Evolutionary conservation across 2,888 invertebrate genomes (phyloP).

Genomic region (Drosophila neonasuta): DNA sequence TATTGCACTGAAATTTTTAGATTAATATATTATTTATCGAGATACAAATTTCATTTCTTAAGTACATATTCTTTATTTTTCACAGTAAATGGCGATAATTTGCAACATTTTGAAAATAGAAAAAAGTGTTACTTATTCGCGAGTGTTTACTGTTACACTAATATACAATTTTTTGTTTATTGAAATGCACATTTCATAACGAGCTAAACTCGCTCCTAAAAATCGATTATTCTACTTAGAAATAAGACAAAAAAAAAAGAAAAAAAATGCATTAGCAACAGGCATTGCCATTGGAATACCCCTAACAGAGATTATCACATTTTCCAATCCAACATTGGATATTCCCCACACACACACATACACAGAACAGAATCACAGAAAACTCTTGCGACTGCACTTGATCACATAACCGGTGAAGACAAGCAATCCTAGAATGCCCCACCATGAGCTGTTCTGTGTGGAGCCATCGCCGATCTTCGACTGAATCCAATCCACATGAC

Average conservation of each 20-base stretch:
- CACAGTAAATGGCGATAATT: too few relatives aligned
- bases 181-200: too few relatives aligned
- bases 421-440: slow-evolving; percentile 75
- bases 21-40: too few relatives aligned
- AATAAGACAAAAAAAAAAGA: background rate
- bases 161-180: too few relatives aligned
- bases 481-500: slow-evolving; percentile 70
- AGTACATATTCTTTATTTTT: too few relatives aligned
- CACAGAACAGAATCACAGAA: too few relatives aligned
- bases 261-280: background rate
- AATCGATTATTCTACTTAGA: slow-evolving; percentile 15
- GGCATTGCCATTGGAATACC: slow-evolving; percentile 11
- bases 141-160: too few relatives aligned
- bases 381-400: slow-evolving; percentile 51
- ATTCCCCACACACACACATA: too few relatives aligned
- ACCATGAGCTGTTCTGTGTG: slow-evolving; percentile 77
- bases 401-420: slow-evolving; percentile 71
- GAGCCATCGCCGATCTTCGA: slow-evolving; percentile 62
- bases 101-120: too few relatives aligned
- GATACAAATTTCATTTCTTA: too few relatives aligned
- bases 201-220: background rate
- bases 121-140: too few relatives aligned
- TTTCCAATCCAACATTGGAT: slow-evolving; percentile 2
- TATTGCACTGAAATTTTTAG: too few relatives aligned
- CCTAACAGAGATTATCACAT: slow-evolving; percentile 60